Base-by-base conservation (phyloP, 2,888 invertebrate genomes). In the Drosophila subsilvestris region DNA sequence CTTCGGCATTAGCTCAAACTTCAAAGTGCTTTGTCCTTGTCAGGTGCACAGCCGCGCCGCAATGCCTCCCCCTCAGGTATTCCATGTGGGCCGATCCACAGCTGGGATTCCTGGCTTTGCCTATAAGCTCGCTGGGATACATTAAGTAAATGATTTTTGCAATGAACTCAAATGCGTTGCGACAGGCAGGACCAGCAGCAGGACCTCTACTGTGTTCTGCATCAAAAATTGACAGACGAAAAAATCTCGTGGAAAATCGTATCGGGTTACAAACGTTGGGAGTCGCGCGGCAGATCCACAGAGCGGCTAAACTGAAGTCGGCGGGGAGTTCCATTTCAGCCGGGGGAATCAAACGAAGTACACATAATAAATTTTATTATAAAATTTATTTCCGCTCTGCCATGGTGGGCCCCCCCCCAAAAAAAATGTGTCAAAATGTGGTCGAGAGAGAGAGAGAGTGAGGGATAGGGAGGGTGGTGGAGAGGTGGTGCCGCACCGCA, bases 361-460 rank as follows among this genome's bases (percentile, higher is more conserved):
- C 61, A 75, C 63, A 66, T 74, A 86, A 81, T 80, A 86, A 85
- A 80, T 83, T 86, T 84, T 84, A 81, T 90, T 86, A 90, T 83
- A 83, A 85, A 89, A 86, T 89, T 89, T 89, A 86, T 88, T 88
- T 65, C 53, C 55, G 42, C 58, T 42, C 48, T 62, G 56, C 32
- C 14, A 32, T 32, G 32, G 12, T 32, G 27, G 9, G 27, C 29
- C 50, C n/a, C 22, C 8, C 20, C n/a, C 27, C n/a, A 50, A 49
- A 63, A 50, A 44, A 61, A 65, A 86, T 88, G 81, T 88, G 88
- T 88, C 86, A 86, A 86, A 88, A 87, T 87, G 86, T 69, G 85
- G 85, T 78, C 78, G 81, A 68, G 66, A 70, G 67, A 75, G 62
- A 54, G 44, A 10, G 51, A n/a, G n/a, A n/a, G n/a, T n/a, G 7